These are phyloP conservation scores for Cecidostiba fungosa DNA, from an alignment of 2,888 invertebrate genomes.

Conservation along the genomic window DNA sequence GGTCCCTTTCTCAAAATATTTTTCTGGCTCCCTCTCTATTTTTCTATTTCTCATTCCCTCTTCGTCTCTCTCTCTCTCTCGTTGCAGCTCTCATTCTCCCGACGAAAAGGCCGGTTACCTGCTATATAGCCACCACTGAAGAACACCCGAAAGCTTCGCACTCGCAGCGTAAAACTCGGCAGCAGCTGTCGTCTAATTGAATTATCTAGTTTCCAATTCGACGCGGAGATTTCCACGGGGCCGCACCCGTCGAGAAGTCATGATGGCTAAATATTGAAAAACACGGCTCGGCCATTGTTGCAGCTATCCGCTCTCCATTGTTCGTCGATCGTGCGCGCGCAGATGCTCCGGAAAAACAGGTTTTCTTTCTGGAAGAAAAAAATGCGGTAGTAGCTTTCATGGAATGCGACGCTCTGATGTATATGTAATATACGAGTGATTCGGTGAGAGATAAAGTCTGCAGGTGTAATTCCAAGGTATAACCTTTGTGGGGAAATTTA, in stretches of 20 bases:
- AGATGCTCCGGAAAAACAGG: conserved; percentile 22
- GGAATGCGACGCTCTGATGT: not conserved
- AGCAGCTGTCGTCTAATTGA: conserved; percentile 79
- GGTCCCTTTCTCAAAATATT: conserved; percentile 9
- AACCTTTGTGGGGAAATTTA: not conserved
- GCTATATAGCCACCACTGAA: not conserved
- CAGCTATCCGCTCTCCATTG: conserved; percentile 51
- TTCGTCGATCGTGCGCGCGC: conserved; percentile 67
- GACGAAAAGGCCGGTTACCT: not conserved
- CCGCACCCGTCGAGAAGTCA: conserved; percentile 78
- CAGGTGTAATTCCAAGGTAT: conserved; percentile 1
- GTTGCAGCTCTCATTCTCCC: not conserved
- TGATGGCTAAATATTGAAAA: conserved; percentile 80
- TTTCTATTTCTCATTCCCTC: not conserved
- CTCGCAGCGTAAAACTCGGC: conserved; percentile 52
- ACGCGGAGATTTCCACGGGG: conserved; percentile 77
- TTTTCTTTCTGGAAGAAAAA: not conserved
- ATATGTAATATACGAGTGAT: not conserved
- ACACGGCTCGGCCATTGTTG: conserved; percentile 78
- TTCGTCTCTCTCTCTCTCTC: not conserved
- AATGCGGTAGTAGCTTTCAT: not conserved
- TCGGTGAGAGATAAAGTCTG: not conserved
- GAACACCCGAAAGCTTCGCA: not conserved
- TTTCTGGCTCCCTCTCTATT: not conserved
- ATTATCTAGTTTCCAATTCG: conserved; percentile 80